Percentiles rank a stretch among this genome's conserved stretches.
phyloP scores from a whole-genome alignment of 2,888 invertebrate species.

The Saturnia pavonia region DNA sequence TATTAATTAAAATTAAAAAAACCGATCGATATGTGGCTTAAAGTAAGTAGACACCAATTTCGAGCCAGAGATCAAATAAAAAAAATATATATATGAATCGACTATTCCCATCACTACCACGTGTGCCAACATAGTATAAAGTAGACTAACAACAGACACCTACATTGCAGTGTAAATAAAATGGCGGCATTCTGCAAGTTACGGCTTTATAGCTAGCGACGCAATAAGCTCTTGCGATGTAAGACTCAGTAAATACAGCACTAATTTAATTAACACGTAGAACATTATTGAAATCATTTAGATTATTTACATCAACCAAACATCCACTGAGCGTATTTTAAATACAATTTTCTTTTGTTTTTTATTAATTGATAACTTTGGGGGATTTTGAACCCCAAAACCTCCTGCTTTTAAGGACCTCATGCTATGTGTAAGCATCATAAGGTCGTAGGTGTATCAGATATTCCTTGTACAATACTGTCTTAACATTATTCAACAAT shows the following conservation, averaged over 20 bases:
- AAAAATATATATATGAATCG: background rate
- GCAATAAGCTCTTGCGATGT: background rate
- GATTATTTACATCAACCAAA: too few relatives aligned
- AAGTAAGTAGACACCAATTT: too few relatives aligned
- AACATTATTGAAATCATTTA: background rate
- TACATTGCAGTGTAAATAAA: constrained; percentile 6
- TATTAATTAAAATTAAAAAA: too few relatives aligned
- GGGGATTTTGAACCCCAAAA: too few relatives aligned
- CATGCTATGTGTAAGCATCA: too few relatives aligned
- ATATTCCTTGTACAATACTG: too few relatives aligned
- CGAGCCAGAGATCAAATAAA: background rate
- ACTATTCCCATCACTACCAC: background rate
- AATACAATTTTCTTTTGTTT: background rate
- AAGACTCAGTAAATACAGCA: background rate
- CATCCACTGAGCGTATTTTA: background rate
- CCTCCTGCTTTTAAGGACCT: too few relatives aligned
- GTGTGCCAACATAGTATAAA: background rate
- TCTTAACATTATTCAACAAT: too few relatives aligned
- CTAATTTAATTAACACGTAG: background rate
- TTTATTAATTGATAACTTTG: too few relatives aligned
- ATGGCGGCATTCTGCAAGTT: background rate
- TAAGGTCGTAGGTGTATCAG: too few relatives aligned
- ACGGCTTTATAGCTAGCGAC: background rate
- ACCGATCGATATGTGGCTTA: too few relatives aligned
- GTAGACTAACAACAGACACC: background rate